Evolutionary conservation across 2,113 vertebrate species (phyloP).

Genomic region (Entomyzon cyanotis): DNA sequence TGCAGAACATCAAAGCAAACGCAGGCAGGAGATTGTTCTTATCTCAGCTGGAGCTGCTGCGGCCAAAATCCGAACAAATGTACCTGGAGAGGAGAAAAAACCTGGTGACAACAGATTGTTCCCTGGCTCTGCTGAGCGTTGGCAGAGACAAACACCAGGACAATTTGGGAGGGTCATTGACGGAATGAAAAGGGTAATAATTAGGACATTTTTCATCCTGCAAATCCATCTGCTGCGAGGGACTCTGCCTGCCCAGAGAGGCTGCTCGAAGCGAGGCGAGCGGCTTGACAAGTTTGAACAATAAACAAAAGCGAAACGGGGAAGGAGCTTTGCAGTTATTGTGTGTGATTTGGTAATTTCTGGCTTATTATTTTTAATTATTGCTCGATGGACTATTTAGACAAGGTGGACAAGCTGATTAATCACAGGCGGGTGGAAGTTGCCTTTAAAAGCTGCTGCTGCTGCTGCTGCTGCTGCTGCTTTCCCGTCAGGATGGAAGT

Average conservation of each 20-base stretch:
- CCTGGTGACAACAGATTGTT: neutral
- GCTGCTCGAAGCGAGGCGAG: neutral
- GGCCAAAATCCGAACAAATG: neutral
- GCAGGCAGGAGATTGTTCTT: neutral
- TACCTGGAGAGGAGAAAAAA: constrained; percentile 10
- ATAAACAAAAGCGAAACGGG: constrained; percentile 2
- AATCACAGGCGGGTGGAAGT: neutral
- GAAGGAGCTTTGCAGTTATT: neutral
- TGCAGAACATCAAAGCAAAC: neutral
- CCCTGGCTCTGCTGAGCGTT: neutral
- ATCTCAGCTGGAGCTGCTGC: constrained; percentile 3
- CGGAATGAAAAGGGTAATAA: neutral
- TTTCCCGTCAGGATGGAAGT: neutral
- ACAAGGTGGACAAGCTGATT: neutral
- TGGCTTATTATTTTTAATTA: constrained; percentile 11
- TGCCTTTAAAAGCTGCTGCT: neutral
- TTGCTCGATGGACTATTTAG: neutral
- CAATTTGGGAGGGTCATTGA: neutral
- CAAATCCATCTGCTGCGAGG: neutral
- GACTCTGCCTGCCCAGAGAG: neutral
- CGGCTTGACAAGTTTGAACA: neutral
- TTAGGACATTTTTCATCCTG: neutral
- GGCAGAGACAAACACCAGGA: neutral
- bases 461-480: neutral
- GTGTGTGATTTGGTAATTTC: neutral